Evolutionary conservation across 2,797 vertebrate species (phyloP).

Genomic region (Pelochelys cantorii): DNA sequence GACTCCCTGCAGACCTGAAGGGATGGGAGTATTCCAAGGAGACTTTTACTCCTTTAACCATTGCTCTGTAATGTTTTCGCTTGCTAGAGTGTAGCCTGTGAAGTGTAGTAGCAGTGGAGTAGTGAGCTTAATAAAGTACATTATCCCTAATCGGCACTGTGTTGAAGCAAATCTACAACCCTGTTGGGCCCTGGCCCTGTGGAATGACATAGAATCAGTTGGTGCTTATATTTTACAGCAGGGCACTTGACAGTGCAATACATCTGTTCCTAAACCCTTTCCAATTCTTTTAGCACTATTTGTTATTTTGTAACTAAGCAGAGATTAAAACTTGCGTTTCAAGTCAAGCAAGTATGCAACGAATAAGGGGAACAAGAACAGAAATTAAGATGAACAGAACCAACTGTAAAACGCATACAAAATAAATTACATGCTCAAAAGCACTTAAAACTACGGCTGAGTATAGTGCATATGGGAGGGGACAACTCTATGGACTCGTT

Average conservation of each 20-base stretch:
- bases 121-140: too few species aligned
- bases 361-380: background rate
- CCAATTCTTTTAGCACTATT: background rate
- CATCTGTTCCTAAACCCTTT: background rate
- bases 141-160: too few species aligned
- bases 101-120: too few species aligned
- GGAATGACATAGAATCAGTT: too few species aligned
- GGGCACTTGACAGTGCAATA: rapidly evolving
- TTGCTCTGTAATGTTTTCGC: too few species aligned
- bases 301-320: background rate
- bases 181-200: too few species aligned
- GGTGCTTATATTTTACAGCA: background rate
- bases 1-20: too few species aligned
- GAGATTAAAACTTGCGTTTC: background rate
- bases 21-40: too few species aligned
- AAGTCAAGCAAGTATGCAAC: background rate
- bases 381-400: background rate
- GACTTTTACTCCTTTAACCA: too few species aligned
- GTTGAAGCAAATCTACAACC: too few species aligned
- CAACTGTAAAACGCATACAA: rapidly evolving
- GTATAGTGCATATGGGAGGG: background rate
- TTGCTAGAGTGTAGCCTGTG: too few species aligned
- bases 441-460: background rate
- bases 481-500: background rate
- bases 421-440: background rate